Percentiles rank a stretch among this genome's conserved stretches.
Conservation (phyloP, 2,888 invertebrate genomes). For the Cactoblastis cactorum region DNA sequence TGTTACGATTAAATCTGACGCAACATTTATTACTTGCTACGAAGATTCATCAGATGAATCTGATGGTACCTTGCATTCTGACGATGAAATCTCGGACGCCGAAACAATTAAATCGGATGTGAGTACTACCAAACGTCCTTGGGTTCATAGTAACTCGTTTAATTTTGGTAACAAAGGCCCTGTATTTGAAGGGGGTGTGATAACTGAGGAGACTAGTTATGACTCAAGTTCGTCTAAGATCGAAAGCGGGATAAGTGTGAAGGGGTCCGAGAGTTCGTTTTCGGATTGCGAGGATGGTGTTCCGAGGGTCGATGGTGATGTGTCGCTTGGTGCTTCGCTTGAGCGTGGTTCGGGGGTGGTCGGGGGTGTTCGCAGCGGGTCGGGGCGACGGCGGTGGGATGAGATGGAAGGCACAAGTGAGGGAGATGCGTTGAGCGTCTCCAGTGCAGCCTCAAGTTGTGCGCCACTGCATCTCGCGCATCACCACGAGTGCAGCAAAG, state of each 20-base stretch:
- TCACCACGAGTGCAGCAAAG: constrained; percentile 69
- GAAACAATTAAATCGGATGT: constrained; percentile 67
- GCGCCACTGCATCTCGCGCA: constrained; percentile 65
- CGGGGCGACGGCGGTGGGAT: constrained; percentile 72
- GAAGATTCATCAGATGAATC: constrained; percentile 66
- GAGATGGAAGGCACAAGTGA: constrained; percentile 68
- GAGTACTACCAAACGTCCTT: constrained; percentile 61
- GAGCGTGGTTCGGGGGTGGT: constrained; percentile 63
- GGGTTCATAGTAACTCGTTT: constrained; percentile 71
- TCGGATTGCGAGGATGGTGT: constrained; percentile 65
- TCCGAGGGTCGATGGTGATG: constrained; percentile 55
- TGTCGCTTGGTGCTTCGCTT: constrained; percentile 74
- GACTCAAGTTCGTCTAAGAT: constrained; percentile 48
- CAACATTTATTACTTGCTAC: constrained; percentile 62
- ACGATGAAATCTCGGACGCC: constrained; percentile 63
- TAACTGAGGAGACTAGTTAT: constrained; percentile 45
- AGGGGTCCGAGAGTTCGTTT: constrained; percentile 57
- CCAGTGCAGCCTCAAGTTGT: constrained; percentile 71
- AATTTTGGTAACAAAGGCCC: constrained; percentile 49
- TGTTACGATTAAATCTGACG: constrained; percentile 59
- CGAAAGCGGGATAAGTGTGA: constrained; percentile 65
- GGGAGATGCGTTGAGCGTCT: constrained; percentile 70
- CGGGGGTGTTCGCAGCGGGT: constrained; percentile 77
- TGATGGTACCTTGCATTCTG: constrained; percentile 63
- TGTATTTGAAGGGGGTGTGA: constrained; percentile 43